Evolutionary conservation across 2,888 invertebrate genomes (phyloP).

Genomic region (Idaea biselata): DNA sequence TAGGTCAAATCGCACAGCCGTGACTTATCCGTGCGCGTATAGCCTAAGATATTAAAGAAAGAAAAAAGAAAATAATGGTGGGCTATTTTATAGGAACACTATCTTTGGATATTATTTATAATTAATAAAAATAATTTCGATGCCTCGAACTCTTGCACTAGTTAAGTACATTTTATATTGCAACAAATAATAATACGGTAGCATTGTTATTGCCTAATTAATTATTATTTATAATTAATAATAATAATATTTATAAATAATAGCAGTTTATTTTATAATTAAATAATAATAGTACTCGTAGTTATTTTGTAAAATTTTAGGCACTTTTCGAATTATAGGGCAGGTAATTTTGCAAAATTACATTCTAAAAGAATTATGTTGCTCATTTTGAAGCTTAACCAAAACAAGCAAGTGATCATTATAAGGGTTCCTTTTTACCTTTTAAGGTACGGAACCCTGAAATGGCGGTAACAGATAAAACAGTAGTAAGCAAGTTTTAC

Average conservation of each 20-base stretch:
- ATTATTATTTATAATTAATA: neutral
- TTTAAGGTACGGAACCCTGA: no score
- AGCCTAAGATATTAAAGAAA: neutral
- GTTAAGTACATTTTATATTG: slow-evolving; percentile 46
- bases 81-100: slow-evolving; percentile 21
- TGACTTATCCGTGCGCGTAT: no score
- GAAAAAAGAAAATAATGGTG: slow-evolving; percentile 12
- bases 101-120: slow-evolving; percentile 14
- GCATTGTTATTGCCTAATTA: neutral
- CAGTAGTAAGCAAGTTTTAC: no score
- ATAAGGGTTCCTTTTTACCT: no score
- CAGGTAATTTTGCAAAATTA: neutral
- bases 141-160: slow-evolving; percentile 34
- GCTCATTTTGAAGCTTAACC: no score
- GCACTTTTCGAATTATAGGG: slow-evolving; percentile 20
- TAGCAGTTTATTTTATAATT: slow-evolving; percentile 26
- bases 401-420: no score
- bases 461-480: no score
- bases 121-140: slow-evolving; percentile 22
- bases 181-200: neutral
- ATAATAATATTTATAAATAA: neutral
- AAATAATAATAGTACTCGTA: slow-evolving; percentile 18
- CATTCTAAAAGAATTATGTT: no score
- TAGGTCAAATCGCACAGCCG: no score
- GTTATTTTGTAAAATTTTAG: slow-evolving; percentile 29